Evolutionary conservation across 2,888 invertebrate species (phyloP), one percentile per base, ranked within the genome.

Genomic region (Acheta domesticus): DNA sequence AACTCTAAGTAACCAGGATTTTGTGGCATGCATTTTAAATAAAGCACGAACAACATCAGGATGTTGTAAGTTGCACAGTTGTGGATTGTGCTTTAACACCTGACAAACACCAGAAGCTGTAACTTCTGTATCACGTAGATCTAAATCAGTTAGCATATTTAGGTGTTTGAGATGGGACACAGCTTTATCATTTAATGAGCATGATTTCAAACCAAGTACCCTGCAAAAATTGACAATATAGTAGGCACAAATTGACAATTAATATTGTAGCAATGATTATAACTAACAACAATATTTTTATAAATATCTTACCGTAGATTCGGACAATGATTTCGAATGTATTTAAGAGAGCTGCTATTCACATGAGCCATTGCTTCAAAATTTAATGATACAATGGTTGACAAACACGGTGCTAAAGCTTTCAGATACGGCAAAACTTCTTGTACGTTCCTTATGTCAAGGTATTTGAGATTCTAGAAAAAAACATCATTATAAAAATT

Each of bases 101-200:
- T 80, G 80, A 49, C 80, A 79, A 12, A 83, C 78, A 3, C 83
- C 83, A 21, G 79, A 79, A 19, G 80, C 78, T 16, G 83, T 82
- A 12, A 83, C 83, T 77, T 83, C 83, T 2, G 83, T 83, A 74
- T 83, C 82, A 21, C 83, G 79, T 20, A 83, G 80, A 78, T 83
- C 83, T 12, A 83, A 48, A 62, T 83, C 83, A 20, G 81, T 78
- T n/a, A 83, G 76, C 14, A 78, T 78, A n/a, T 81, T 78, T 14
- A 83, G 78, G 48, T 80, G 80, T 75, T 82, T 83, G 76, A 83
- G 79, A 49, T 81, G 81, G 3, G 79, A 74, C 48, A 83, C 74
- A 21, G 82, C 82, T 76, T 82, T 83, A 79, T 83, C 83, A 75
- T 80, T 83, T 74, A 83, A 76, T 79, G 81, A 81, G 49, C 83